A percentile compares a stretch with the other conserved stretches of the same genome.
phyloP scores from a whole-genome alignment of 2,888 invertebrate genomes.

The Macaria notata region DNA sequence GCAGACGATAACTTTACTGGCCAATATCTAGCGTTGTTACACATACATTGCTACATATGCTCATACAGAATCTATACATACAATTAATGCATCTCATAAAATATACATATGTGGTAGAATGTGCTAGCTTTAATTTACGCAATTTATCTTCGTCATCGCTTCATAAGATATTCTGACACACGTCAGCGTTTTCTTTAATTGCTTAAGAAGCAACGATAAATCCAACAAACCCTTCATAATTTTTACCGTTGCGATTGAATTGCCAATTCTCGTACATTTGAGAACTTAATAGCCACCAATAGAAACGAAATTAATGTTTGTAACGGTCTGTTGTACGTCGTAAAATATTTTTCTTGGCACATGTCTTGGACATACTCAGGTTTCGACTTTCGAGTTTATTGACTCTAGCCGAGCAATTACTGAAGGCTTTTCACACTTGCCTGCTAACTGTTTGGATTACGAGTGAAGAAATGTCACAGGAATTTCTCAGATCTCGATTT shows the following conservation, averaged over 20 bases:
- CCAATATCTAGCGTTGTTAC: too few relatives aligned
- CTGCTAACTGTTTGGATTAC: conserved; percentile 63
- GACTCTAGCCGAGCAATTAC: conserved; percentile 62
- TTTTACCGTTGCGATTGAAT: conserved; percentile 29
- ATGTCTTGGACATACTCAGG: conserved; percentile 4
- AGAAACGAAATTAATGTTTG: conserved; percentile 22
- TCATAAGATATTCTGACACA: conserved; percentile 1
- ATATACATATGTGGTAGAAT: too few relatives aligned
- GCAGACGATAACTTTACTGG: too few relatives aligned
- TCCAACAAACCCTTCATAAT: conserved; percentile 15
- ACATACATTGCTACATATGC: too few relatives aligned
- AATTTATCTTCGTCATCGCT: conserved; percentile 3
- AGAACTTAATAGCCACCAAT: conserved; percentile 18
- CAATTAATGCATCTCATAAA: neutral
- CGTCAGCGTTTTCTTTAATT: conserved; percentile 13
- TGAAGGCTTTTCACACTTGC: conserved; percentile 72
- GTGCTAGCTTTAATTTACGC: neutral
- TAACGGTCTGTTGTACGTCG: conserved; percentile 11
- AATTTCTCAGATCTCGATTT: conserved; percentile 46
- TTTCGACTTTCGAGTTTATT: conserved; percentile 39
- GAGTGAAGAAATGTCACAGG: conserved; percentile 64
- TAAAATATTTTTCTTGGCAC: conserved; percentile 9
- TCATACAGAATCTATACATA: neutral
- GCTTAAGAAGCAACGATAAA: conserved; percentile 19
- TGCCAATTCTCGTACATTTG: conserved; percentile 14